Evolutionary conservation across 53 echinoderm and acorn worm genomes (phyloP).

Genomic region (Mesocentrotus franciscanus): DNA sequence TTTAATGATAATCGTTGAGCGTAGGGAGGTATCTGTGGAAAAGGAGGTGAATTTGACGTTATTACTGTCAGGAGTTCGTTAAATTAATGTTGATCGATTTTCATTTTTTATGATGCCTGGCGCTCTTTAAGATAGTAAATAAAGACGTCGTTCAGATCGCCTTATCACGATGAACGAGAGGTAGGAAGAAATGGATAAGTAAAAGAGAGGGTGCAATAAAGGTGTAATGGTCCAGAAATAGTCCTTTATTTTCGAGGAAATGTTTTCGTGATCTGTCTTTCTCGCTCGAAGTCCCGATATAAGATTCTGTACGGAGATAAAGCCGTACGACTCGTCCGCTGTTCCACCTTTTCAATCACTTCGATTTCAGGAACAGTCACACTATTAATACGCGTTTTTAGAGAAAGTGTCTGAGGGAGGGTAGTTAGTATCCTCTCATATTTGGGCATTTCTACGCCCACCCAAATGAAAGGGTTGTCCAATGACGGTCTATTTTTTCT

Average conservation of each 20-base stretch:
- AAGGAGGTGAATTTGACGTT: not conserved
- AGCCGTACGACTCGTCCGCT: not conserved
- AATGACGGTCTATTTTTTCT: no score
- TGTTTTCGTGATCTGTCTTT: conserved; percentile 43
- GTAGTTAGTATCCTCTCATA: no score
- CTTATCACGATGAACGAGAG: conserved; percentile 32
- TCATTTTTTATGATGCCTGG: not conserved
- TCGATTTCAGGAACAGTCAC: not conserved
- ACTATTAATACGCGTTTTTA: no score
- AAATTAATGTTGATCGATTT: not conserved
- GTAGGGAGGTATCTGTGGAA: not conserved
- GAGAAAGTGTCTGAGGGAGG: no score
- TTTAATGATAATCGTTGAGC: not conserved
- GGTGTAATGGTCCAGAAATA: conserved; percentile 54
- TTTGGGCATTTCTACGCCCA: no score
- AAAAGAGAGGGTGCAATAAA: conserved; percentile 11
- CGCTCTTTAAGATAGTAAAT: conserved; percentile 18
- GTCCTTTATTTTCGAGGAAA: conserved; percentile 46
- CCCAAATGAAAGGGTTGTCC: no score
- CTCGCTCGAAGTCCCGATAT: not conserved
- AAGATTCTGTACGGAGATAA: not conserved
- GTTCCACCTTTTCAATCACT: not conserved
- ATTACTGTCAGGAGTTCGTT: not conserved
- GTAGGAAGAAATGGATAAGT: not conserved
- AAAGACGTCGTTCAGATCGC: conserved; percentile 10